Percentiles rank a stretch among this genome's conserved stretches.
Conservation (phyloP, 1,140 invertebrate species). For the Drosophila leontia region DNA sequence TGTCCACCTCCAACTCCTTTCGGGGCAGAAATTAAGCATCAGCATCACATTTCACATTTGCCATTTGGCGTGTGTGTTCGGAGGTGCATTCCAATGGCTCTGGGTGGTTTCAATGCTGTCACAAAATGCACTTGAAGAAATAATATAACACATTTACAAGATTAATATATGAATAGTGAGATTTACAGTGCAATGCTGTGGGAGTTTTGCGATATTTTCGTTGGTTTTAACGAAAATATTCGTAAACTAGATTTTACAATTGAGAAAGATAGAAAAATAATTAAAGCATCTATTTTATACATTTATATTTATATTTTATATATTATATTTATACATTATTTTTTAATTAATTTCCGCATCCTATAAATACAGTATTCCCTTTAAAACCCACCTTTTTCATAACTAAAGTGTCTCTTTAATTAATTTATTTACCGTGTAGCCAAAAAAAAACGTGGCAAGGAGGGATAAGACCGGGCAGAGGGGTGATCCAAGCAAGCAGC, state of each 20-base stretch:
- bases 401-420: neutral
- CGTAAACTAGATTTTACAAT: no score
- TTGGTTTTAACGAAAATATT: no score
- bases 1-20: conserved; percentile 30
- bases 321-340: neutral
- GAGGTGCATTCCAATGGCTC: conserved; percentile 58
- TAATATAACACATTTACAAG: neutral
- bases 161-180: no score
- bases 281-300: no score
- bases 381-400: neutral
- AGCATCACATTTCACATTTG: conserved; percentile 75
- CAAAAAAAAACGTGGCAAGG: neutral
- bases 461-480: neutral
- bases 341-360: neutral
- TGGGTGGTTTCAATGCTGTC: conserved; percentile 56
- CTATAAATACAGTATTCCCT: neutral
- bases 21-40: conserved; percentile 68
- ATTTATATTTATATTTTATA: no score
- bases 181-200: no score
- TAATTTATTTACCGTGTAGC: conserved; percentile 19
- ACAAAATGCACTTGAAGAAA: conserved; percentile 10
- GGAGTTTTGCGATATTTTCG: no score
- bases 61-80: conserved; percentile 48
- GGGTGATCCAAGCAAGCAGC: conserved; percentile 44
- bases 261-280: no score